These are phyloP conservation scores for Heliangelus exortis DNA, from an alignment of 2,797 vertebrate species.

Conservation along the genomic window DNA sequence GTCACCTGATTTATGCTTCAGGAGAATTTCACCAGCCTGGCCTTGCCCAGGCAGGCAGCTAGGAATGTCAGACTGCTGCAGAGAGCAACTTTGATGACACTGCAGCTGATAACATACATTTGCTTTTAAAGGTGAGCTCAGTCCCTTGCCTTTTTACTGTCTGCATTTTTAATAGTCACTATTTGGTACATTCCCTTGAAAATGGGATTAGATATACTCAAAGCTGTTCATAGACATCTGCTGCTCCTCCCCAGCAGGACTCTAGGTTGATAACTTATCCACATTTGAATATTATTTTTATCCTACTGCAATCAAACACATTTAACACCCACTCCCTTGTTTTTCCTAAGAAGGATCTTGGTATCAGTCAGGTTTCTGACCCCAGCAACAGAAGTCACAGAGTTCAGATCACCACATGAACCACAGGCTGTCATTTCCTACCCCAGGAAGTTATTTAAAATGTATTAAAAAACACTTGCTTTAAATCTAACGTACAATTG, in stretches of 20 bases:
- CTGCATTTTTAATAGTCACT: not conserved
- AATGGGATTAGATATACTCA: not conserved
- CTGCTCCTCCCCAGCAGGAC: constrained; percentile 12
- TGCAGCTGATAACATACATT: not conserved
- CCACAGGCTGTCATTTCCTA: constrained; percentile 48
- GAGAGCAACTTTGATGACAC: not conserved
- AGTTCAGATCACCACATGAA: constrained; percentile 30
- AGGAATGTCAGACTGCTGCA: not conserved
- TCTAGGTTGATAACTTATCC: constrained; percentile 15
- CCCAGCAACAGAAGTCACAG: not conserved
- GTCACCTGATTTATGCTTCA: not conserved
- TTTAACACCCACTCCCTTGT: not conserved
- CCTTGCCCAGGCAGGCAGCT: not conserved
- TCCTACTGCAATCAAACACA: constrained; percentile 29
- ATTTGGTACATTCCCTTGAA: not conserved
- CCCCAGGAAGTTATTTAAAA: constrained; percentile 48
- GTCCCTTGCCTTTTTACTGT: not conserved
- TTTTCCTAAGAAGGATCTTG: not conserved
- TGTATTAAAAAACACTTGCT: not conserved
- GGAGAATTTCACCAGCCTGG: not conserved
- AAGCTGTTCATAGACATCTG: constrained; percentile 18
- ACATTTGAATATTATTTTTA: constrained; percentile 46
- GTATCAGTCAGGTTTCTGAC: constrained; percentile 17
- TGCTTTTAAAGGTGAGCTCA: not conserved
- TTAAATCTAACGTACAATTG: not conserved